Evolutionary conservation across 2,113 vertebrate genomes (phyloP), one percentile per base, ranked within the genome.

Genomic region (Argyrosomus japonicus): DNA sequence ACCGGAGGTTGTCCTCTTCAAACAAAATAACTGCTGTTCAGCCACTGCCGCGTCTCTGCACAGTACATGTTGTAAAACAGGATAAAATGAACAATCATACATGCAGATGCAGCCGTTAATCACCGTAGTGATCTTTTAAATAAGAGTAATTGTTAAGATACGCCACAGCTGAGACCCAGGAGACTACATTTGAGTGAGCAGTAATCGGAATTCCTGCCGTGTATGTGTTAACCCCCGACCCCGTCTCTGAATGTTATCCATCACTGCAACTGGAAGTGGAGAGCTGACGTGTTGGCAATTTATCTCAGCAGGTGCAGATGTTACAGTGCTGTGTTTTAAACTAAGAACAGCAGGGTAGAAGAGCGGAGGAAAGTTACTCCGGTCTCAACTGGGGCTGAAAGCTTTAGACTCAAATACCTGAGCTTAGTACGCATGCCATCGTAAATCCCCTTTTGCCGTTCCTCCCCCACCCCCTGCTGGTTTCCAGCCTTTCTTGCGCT

Each of bases 241-340:
- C 17, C 1, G 27, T 61, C 50, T 62, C 56, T 0, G n/a, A 58
- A 23, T 1, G 1, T 64, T 6, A 68, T 73, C 73, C 43, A 57
- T 87, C 77, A 79, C 63, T 7, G 29, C 12, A 27, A 53, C 63
- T 71, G 63, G 60, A 76, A 75, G 54, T 64, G 32, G 53, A 53
- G 48, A 63, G 54, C 56, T 36, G 48, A 71, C 29, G n/a, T 32
- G 23, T 64, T 2, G 7, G 15, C 54, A 29, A 5, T 48, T 32
- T 6, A 2, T 62, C 58, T 67, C 72, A 72, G 64, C 76, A 79
- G 69, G 89, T 78, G 65, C 36, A 56, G 50, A 69, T 65, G 32
- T 69, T 67, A 9, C 12, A 17, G 11, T 0, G 1, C 47, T 1
- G 43, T 21, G 6, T 62, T 18, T 60, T 1, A 14, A 58, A 61